A percentile compares a stretch with the other conserved stretches of the same genome.
Conservation (phyloP, 2,797 vertebrate genomes). For the Helarctos malayanus region DNA sequence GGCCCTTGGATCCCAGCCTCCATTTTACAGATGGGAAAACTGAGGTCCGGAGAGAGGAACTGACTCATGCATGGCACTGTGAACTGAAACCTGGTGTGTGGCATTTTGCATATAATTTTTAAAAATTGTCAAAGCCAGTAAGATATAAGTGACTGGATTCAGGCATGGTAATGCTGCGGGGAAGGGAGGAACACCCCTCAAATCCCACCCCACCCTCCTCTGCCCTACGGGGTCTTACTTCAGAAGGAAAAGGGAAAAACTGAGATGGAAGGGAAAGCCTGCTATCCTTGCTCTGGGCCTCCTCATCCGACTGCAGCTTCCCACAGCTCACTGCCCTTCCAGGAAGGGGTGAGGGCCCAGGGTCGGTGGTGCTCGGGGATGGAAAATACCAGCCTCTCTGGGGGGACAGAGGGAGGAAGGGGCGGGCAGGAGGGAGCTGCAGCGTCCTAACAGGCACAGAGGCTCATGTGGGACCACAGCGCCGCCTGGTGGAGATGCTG, state of each 20-base stretch:
- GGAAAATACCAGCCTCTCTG: neutral
- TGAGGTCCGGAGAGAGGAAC: neutral
- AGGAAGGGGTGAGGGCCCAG: neutral
- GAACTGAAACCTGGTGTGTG: neutral
- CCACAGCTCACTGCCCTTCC: neutral
- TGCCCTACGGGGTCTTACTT: neutral
- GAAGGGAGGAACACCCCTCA: neutral
- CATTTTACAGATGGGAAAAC: constrained; percentile 8
- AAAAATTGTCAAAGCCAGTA: neutral
- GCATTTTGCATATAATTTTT: neutral
- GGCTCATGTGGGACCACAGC: neutral
- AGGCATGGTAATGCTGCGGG: accelerated
- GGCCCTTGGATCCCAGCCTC: accelerated
- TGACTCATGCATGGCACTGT: neutral
- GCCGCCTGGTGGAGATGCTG: neutral
- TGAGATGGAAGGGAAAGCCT: neutral
- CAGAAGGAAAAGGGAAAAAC: neutral
- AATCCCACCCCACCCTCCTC: neutral
- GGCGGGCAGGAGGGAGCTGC: accelerated
- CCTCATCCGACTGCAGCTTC: neutral
- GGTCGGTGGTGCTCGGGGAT: neutral
- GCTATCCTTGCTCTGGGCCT: neutral
- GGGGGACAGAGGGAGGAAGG: neutral
- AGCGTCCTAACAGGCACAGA: accelerated
- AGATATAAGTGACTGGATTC: neutral